phyloP scores from a whole-genome alignment of 2,888 invertebrate species.

The Ormyrus nitidulus region DNA sequence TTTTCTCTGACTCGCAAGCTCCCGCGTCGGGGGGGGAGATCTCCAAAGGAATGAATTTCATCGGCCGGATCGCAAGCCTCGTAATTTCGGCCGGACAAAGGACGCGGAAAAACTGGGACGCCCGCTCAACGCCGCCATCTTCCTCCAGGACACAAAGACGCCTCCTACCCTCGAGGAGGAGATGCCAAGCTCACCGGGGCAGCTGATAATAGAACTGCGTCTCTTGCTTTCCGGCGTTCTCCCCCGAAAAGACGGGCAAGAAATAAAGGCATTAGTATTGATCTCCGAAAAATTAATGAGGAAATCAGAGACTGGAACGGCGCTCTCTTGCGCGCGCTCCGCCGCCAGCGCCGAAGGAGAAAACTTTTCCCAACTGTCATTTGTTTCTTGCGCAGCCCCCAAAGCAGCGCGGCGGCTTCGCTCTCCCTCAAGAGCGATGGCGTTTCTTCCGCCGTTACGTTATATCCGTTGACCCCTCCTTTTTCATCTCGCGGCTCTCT shows the following conservation, averaged over 20 bases:
- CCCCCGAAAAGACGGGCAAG: constrained; percentile 31
- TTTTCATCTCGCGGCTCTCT: constrained; percentile 11
- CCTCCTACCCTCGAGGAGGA: constrained; percentile 5
- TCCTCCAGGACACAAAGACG: constrained; percentile 21
- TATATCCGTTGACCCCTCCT: constrained; percentile 17
- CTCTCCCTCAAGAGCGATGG: constrained; percentile 51
- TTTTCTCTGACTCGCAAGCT: constrained; percentile 1
- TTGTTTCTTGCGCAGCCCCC: constrained; percentile 59
- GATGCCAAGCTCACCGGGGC: constrained; percentile 13
- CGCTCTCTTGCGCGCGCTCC: too few relatives aligned
- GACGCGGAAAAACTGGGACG: constrained; percentile 36
- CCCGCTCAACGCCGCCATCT: too few relatives aligned
- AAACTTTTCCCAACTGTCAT: constrained; percentile 68
- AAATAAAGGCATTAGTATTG: constrained; percentile 59
- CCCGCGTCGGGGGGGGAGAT: neutral
- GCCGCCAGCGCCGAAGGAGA: constrained; percentile 48
- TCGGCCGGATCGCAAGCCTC: constrained; percentile 19
- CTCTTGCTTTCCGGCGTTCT: constrained; percentile 23
- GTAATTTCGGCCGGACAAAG: constrained; percentile 28
- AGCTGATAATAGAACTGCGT: constrained; percentile 11
- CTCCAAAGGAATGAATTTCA: constrained; percentile 39
- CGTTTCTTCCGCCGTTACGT: constrained; percentile 23
- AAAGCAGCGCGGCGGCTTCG: constrained; percentile 16
- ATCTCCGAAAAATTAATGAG: constrained; percentile 68
- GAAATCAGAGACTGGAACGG: constrained; percentile 68